These are phyloP conservation scores for Dolichotis patagonum DNA, from an alignment of 2,113 vertebrate species.

Conservation along the genomic window DNA sequence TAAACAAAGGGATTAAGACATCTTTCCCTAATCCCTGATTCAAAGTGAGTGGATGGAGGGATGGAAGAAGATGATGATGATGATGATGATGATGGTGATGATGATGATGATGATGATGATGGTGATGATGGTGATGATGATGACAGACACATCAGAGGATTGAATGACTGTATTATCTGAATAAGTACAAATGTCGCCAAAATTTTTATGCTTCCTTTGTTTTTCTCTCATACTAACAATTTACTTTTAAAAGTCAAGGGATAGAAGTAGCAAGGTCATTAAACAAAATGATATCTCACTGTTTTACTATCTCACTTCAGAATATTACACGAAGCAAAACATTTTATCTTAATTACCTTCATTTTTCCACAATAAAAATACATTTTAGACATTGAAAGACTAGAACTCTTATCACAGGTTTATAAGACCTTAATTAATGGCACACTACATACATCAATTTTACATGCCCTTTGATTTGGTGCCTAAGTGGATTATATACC, in stretches of 20 bases:
- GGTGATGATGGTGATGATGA: not conserved
- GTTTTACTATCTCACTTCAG: not conserved
- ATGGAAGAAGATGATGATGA: not conserved
- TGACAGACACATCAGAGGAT: not conserved
- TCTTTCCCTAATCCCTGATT: slow-evolving; percentile 5
- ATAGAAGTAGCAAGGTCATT: not conserved
- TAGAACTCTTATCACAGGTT: not conserved
- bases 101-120: not conserved
- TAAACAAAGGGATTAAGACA: not conserved
- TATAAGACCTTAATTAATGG: not conserved
- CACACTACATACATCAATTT: not conserved
- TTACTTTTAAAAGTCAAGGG: not conserved
- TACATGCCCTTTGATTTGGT: not conserved
- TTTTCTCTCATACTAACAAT: slow-evolving; percentile 19
- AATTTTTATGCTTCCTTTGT: not conserved
- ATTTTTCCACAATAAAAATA: slow-evolving; percentile 19
- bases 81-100: not conserved
- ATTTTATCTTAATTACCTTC: not conserved
- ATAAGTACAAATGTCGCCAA: not conserved
- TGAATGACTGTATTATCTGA: not conserved
- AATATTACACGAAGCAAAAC: slow-evolving; percentile 16
- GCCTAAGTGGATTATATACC: not conserved
- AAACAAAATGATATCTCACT: slow-evolving; percentile 4
- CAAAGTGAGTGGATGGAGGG: not conserved
- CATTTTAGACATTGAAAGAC: not conserved